These are phyloP conservation scores for Dynastes tityus DNA, from an alignment of 2,888 invertebrate genomes.

Conservation along the genomic window DNA sequence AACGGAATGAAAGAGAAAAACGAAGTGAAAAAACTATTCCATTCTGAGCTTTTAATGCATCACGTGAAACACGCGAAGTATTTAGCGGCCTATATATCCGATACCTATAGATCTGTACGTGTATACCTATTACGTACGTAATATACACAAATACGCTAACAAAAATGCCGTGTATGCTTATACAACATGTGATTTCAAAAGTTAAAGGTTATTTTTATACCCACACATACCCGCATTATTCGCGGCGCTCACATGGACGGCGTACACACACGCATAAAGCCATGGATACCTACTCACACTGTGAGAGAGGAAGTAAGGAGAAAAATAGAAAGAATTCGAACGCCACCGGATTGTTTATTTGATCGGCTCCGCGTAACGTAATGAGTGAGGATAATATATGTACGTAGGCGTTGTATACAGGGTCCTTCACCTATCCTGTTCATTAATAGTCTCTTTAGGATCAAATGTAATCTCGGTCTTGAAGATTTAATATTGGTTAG, in stretches of 20 bases:
- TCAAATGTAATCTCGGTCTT: too few species aligned
- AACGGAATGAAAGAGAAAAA: slow-evolving; percentile 5
- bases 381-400: slow-evolving; percentile 22
- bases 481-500: too few species aligned
- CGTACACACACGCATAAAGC: not conserved
- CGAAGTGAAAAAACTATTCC: slow-evolving; percentile 14
- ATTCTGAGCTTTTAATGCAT: slow-evolving; percentile 26
- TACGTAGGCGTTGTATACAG: not conserved
- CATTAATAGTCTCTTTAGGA: too few species aligned
- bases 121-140: slow-evolving; percentile 39
- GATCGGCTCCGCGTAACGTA: slow-evolving; percentile 35
- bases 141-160: slow-evolving; percentile 29
- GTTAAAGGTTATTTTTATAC: slow-evolving; percentile 40
- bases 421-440: not conserved
- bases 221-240: slow-evolving; percentile 33
- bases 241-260: slow-evolving; percentile 2
- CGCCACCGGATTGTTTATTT: slow-evolving; percentile 39
- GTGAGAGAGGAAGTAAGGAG: slow-evolving; percentile 16
- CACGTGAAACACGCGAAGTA: slow-evolving; percentile 42
- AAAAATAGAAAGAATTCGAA: slow-evolving; percentile 42
- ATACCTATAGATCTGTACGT: slow-evolving; percentile 24
- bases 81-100: slow-evolving; percentile 14
- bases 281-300: not conserved
- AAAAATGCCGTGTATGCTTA: slow-evolving; percentile 39
- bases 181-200: slow-evolving; percentile 46